These are phyloP conservation scores for Anoncus sp. DNA, from an alignment of 2,888 invertebrate species.

Conservation along the genomic window DNA sequence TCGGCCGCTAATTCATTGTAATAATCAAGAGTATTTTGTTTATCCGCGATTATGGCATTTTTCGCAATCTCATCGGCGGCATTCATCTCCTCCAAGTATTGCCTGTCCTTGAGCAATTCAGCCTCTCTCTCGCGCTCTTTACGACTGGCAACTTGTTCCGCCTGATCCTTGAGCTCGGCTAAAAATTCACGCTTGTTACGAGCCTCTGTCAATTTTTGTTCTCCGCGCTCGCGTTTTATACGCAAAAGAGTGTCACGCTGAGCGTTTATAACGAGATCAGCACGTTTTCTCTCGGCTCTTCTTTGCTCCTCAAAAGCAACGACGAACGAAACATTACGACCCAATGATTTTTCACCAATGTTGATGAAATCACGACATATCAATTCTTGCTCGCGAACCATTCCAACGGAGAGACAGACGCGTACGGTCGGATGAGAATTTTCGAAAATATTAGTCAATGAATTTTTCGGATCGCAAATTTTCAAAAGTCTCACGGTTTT, in stretches of 20 bases:
- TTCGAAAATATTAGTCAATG: slow-evolving; percentile 84
- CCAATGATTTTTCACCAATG: slow-evolving; percentile 82
- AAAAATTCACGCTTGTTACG: slow-evolving; percentile 75
- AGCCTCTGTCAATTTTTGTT: slow-evolving; percentile 66
- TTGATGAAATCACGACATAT: slow-evolving; percentile 84
- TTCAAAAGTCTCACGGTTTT: slow-evolving; percentile 90
- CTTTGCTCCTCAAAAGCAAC: slow-evolving; percentile 76
- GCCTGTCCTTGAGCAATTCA: slow-evolving; percentile 74
- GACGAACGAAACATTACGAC: slow-evolving; percentile 72
- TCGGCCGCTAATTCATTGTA: slow-evolving; percentile 87
- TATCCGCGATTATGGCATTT: slow-evolving; percentile 71
- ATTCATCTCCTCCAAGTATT: slow-evolving; percentile 66
- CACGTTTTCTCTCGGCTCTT: slow-evolving; percentile 71
- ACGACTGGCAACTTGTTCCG: slow-evolving; percentile 71
- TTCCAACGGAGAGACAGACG: slow-evolving; percentile 85
- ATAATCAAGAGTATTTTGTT: slow-evolving; percentile 85
- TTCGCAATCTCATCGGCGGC: slow-evolving; percentile 73
- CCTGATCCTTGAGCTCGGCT: slow-evolving; percentile 76
- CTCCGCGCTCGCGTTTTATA: slow-evolving; percentile 74
- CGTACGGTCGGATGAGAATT: slow-evolving; percentile 85
- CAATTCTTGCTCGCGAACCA: slow-evolving; percentile 84
- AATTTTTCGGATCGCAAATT: slow-evolving; percentile 88
- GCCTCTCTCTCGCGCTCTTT: slow-evolving; percentile 73
- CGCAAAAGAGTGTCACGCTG: slow-evolving; percentile 74
- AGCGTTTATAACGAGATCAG: slow-evolving; percentile 73